These are phyloP conservation scores for Mimas tiliae DNA, from an alignment of 2,888 invertebrate species.

Conservation along the genomic window DNA sequence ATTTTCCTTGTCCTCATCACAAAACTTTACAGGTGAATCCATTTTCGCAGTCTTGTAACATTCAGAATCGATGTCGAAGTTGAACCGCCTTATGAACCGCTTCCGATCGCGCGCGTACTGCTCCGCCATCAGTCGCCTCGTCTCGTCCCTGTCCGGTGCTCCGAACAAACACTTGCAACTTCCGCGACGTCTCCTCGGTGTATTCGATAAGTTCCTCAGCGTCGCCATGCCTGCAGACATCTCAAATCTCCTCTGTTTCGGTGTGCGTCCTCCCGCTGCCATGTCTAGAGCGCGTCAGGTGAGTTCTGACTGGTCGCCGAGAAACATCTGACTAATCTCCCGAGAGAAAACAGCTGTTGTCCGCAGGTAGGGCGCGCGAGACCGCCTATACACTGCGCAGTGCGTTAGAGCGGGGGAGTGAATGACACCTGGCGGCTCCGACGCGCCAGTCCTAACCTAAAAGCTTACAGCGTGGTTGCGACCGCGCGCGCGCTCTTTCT, in stretches of 20 bases:
- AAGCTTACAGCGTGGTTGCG: constrained; percentile 57
- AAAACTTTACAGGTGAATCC: constrained; percentile 77
- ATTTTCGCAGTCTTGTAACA: constrained; percentile 69
- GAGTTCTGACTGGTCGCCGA: constrained; percentile 76
- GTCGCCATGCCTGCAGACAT: constrained; percentile 68
- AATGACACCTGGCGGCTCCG: constrained; percentile 75
- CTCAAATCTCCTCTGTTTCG: constrained; percentile 76
- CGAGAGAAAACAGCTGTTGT: constrained; percentile 83
- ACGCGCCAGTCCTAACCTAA: constrained; percentile 83
- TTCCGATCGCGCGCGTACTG: constrained; percentile 84
- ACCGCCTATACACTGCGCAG: constrained; percentile 50
- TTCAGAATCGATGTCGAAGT: constrained; percentile 83
- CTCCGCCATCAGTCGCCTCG: constrained; percentile 84
- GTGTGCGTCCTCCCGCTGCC: constrained; percentile 79
- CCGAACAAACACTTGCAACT: constrained; percentile 86
- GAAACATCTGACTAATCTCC: constrained; percentile 84
- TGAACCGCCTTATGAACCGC: constrained; percentile 85
- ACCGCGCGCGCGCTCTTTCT: constrained; percentile 66
- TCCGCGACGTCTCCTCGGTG: constrained; percentile 71
- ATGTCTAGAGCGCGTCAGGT: constrained; percentile 75
- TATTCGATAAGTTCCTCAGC: constrained; percentile 65
- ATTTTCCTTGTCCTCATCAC: constrained; percentile 72
- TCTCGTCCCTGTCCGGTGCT: constrained; percentile 84
- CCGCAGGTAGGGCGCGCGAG: constrained; percentile 70
- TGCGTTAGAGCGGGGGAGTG: constrained; percentile 66